Percentiles rank a stretch among this genome's conserved stretches.
phyloP scores from a whole-genome alignment of 2,797 vertebrate genomes.

The Chromobotia macracanthus region DNA sequence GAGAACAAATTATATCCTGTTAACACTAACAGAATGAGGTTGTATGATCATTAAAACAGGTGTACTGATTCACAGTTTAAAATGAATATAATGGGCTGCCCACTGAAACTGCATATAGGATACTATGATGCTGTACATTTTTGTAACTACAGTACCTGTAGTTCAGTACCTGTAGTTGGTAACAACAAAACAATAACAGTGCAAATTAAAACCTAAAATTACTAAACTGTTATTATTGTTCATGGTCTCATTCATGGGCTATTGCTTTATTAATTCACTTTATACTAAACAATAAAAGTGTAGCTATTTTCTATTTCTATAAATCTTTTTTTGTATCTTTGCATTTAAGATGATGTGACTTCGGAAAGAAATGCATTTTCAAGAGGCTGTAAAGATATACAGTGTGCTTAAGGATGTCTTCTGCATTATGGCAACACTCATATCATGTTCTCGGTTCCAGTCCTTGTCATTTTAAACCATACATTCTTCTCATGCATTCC shows the following conservation, averaged over 20 bases:
- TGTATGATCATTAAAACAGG: background rate
- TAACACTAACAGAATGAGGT: conserved; percentile 25
- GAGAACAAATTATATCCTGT: conserved; percentile 14
- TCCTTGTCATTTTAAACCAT: conserved; percentile 12
- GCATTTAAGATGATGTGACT: background rate
- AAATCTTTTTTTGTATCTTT: background rate
- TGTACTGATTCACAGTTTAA: background rate
- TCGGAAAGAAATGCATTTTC: background rate
- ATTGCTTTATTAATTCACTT: background rate
- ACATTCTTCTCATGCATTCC: conserved; percentile 43
- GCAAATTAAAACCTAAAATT: too few relatives aligned
- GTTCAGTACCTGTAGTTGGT: too few relatives aligned
- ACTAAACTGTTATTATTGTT: background rate
- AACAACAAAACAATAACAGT: too few relatives aligned
- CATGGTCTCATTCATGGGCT: background rate
- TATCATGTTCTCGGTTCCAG: background rate
- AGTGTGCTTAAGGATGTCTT: background rate
- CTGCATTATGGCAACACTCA: background rate
- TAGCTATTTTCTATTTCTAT: background rate
- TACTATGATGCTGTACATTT: too few relatives aligned
- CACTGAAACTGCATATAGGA: too few relatives aligned
- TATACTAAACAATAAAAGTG: background rate
- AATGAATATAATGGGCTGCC: background rate
- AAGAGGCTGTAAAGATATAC: background rate
- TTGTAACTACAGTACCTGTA: too few relatives aligned